Percentiles rank a stretch among this genome's conserved stretches.
phyloP scores from a whole-genome alignment of 1,140 invertebrate species.

The Drosophila teissieri region DNA sequence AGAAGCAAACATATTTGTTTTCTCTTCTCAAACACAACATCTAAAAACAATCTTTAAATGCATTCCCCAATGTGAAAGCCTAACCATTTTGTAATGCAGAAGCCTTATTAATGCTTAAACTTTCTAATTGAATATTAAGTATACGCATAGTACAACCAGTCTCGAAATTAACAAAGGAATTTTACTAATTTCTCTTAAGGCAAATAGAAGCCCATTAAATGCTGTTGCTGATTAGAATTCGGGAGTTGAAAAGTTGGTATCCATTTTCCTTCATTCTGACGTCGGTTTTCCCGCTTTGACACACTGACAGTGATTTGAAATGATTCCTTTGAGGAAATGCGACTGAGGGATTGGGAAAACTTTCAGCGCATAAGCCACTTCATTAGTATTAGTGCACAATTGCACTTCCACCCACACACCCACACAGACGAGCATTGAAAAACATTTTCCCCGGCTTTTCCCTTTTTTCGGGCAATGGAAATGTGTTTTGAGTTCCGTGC shows the following conservation, averaged over 20 bases:
- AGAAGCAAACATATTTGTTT: too few species aligned
- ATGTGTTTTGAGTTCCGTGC: constrained; percentile 9
- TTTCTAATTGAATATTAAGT: constrained; percentile 6
- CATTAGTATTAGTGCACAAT: constrained; percentile 69
- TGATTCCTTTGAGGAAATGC: constrained; percentile 10
- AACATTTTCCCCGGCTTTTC: constrained; percentile 24
- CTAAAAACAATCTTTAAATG: too few species aligned
- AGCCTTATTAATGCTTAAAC: too few species aligned
- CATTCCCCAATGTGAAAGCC: too few species aligned
- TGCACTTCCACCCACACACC: constrained; percentile 25
- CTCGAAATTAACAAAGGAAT: neutral
- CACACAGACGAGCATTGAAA: constrained; percentile 11
- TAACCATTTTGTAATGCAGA: too few species aligned
- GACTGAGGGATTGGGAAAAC: constrained; percentile 29
- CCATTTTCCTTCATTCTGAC: constrained; percentile 6
- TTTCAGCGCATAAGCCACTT: constrained; percentile 50
- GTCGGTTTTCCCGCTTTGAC: constrained; percentile 24
- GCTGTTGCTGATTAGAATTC: constrained; percentile 32
- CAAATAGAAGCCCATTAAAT: constrained; percentile 22
- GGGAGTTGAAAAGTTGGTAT: constrained; percentile 14
- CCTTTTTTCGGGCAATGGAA: constrained; percentile 20
- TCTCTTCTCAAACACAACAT: too few species aligned
- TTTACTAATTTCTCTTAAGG: constrained; percentile 27
- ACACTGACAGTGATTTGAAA: constrained; percentile 36
- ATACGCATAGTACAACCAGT: constrained; percentile 2